Base-by-base conservation (phyloP, 2,113 vertebrate species). In the Xyrauchen texanus region DNA sequence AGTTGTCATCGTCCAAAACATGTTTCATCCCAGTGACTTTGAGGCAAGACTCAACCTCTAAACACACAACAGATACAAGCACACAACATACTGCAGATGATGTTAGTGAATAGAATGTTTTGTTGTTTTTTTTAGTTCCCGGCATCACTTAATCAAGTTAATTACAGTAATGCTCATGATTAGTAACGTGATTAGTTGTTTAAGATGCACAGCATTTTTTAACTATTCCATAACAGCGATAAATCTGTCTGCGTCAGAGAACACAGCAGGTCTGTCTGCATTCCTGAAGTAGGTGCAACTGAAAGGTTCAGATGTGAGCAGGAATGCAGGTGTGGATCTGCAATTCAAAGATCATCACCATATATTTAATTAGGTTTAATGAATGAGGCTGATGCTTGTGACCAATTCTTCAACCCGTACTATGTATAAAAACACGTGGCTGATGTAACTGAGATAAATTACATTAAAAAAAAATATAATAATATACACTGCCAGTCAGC, bases 1-100 rank as follows among this genome's bases (percentile, higher is more conserved):
- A 78, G 97, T 98, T 21, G 72, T 99, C 83, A 95, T 99, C 87
- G 95, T 99, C 87, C 94, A 91, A 88, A 98, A 99, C 87, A 98
- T 99, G 97, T 99, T 99, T 85, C 97, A 99, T 83, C 98, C 96
- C 55, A 94, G 88, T 68, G 97, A 98, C 87, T 85, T 85, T 34
- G 84, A 85, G 84, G 84, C 77, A 69, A 69, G 84, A 8, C n/a
- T 52, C 10, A 2, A 47, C 8, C 21, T 12, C 47, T 8, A 15
- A 51, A 60, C 4, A n/a, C 4, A 44, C 72, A 34, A 34, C 21
- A 0, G 21, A 58, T 42, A 34, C 21, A 34, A 34, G 21, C 21
- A 34, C 21, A 34, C 21, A 34, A 34, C 21, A 34, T 34, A 34
- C 21, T 34, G 21, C 21, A 34, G 21, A 34, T 34, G 21, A 34